These are phyloP conservation scores for Teinopalpus imperialis DNA, from an alignment of 2,888 invertebrate genomes.

Conservation along the genomic window DNA sequence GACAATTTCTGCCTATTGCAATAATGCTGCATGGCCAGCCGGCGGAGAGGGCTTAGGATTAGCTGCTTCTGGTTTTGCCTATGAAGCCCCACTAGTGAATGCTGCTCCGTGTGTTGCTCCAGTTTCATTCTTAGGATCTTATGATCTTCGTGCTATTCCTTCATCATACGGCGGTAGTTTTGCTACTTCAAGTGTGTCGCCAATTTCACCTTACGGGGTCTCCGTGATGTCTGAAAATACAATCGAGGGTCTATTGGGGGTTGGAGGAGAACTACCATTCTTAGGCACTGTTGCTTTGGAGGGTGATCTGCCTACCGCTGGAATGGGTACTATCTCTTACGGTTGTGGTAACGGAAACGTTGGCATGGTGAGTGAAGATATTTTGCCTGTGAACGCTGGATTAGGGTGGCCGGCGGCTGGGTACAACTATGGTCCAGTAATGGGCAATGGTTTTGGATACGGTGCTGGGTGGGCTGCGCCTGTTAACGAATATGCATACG, in stretches of 20 bases:
- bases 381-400: not conserved
- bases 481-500: not conserved
- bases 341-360: conserved; percentile 25
- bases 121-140: not conserved
- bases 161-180: not conserved
- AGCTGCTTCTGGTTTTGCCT: not conserved
- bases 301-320: conserved; percentile 38
- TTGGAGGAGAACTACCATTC: conserved; percentile 30
- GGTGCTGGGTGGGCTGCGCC: conserved; percentile 1
- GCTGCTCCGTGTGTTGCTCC: not conserved
- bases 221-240: conserved; percentile 41
- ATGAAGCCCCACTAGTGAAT: conserved; percentile 10
- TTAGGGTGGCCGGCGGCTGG: not conserved
- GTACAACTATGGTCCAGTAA: not conserved
- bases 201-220: conserved; percentile 41
- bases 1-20: conserved; percentile 9
- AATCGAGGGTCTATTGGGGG: conserved; percentile 1
- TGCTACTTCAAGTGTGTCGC: conserved; percentile 34
- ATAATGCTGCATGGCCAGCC: not conserved
- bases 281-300: conserved; percentile 43
- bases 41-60: conserved; percentile 3
- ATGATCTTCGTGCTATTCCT: not conserved
- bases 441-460: conserved; percentile 1
- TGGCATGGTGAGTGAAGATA: conserved; percentile 6
- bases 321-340: conserved; percentile 37